Evolutionary conservation across 2,888 invertebrate genomes (phyloP), one percentile per base, ranked within the genome.

Genomic region (Magallana nippona): DNA sequence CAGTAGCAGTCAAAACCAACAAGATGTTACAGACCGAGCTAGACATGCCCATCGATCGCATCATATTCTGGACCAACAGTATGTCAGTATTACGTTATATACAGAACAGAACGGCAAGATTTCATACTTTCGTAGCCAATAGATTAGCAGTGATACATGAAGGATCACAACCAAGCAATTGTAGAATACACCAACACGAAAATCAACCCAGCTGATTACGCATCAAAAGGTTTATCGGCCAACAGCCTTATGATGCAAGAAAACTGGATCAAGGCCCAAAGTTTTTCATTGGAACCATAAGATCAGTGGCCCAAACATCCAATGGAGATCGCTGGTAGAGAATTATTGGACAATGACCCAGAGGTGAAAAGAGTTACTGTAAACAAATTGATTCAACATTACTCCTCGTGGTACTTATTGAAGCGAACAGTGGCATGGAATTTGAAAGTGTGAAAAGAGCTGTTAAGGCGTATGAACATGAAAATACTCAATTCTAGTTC

Each of bases 51-150:
- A 19, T 84, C 15, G 27, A 82, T 55, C 17, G n/a, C 27, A 56
- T 27, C 55, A 2, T 62, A 8, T 84, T 77, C 78, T 84, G 82
- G 84, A 82, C 82, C 8, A 82, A 84, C 55, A 84, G 84, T 19
- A 84, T 78, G 79, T 8, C 82, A 13, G 79, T 82, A 2, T 10
- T 83, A 19, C 71, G 78, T 11, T 83, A 81, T 32, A 83, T 81
- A 5, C 27, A 15, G 17, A 86, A 86, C 17, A 78, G 13, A 10
- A 57, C n/a, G 5, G 57, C 83, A 22, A 82, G 88, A 55, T 88
- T 87, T 80, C 83, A 86, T 13, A 88, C 88, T 27, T 86, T 87
- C 55, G 85, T 88, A 0, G 87, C 86, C 1, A 88, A 71, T 19
- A 71, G 71, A n/a, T 1, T 71, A 32, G 71, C 71, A 22, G 71